Conservation (phyloP, 2,113 vertebrate species). For the Paedocypris sp. region DNA sequence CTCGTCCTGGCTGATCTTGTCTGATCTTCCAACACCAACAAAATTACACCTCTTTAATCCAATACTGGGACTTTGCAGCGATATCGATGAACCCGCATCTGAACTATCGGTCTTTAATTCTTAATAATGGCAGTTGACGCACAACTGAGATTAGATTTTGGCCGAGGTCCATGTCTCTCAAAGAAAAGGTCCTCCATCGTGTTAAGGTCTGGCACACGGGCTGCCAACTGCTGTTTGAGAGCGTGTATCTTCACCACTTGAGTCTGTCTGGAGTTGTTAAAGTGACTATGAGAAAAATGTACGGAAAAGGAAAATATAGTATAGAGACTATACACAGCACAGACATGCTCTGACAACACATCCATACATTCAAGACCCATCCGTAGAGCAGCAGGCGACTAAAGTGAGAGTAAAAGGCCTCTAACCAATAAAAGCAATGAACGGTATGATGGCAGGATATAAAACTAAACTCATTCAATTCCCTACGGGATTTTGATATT, state of each 20-base stretch:
- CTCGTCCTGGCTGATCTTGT: slow-evolving; percentile 6
- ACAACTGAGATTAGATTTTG: slow-evolving; percentile 19
- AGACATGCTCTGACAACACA: slow-evolving; percentile 10
- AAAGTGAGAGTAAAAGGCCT: too few species aligned
- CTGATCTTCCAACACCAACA: slow-evolving; percentile 7
- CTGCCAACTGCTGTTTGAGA: slow-evolving; percentile 16
- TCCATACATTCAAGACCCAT: too few species aligned
- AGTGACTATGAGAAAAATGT: neutral
- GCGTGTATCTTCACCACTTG: slow-evolving; percentile 3
- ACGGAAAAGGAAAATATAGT: neutral
- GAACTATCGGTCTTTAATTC: slow-evolving; percentile 13
- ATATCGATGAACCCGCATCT: slow-evolving; percentile 16
- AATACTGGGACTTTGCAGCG: slow-evolving; percentile 10
- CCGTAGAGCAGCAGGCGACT: too few species aligned
- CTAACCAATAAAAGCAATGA: too few species aligned
- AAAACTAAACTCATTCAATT: too few species aligned
- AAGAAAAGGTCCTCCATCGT: slow-evolving; percentile 25
- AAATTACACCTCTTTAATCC: slow-evolving; percentile 4
- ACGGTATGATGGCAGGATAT: too few species aligned
- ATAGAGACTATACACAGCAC: neutral
- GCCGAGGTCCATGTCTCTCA: slow-evolving; percentile 19
- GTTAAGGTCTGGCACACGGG: slow-evolving; percentile 27
- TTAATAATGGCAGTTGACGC: slow-evolving; percentile 24
- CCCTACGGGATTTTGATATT: too few species aligned
- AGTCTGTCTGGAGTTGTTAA: slow-evolving; percentile 13